Evolutionary conservation across 2,888 invertebrate genomes (phyloP).

Genomic region (Macrophya alboannulata): DNA sequence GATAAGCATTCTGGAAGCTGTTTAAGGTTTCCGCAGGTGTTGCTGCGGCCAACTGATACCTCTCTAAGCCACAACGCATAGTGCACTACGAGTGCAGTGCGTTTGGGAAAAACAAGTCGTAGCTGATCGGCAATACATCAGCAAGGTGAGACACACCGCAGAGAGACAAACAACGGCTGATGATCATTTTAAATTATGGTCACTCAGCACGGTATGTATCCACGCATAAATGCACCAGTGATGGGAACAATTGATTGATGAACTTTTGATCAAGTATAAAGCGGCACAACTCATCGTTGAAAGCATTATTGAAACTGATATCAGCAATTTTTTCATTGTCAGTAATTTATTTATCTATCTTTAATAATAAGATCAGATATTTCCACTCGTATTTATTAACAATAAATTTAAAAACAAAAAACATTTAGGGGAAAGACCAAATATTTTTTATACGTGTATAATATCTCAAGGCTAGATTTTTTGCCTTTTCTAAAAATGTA

Average conservation of each 20-base stretch:
- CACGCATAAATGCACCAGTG: slow-evolving; percentile 55
- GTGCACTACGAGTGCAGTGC: slow-evolving; percentile 72
- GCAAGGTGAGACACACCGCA: slow-evolving; percentile 80
- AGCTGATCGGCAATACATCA: slow-evolving; percentile 72
- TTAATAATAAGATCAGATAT: not conserved
- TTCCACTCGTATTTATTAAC: not conserved
- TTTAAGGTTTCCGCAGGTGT: slow-evolving; percentile 79
- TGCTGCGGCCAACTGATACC: slow-evolving; percentile 68
- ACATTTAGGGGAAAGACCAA: not conserved
- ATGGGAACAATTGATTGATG: slow-evolving; percentile 52
- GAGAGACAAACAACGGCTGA: slow-evolving; percentile 76
- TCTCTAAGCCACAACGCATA: slow-evolving; percentile 70
- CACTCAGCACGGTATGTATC: slow-evolving; percentile 77
- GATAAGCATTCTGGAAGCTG: slow-evolving; percentile 79
- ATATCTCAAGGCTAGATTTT: not conserved
- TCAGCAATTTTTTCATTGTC: slow-evolving; percentile 8
- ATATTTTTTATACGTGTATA: not conserved
- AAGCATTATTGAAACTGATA: slow-evolving; percentile 23
- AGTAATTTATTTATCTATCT: not conserved
- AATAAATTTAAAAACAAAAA: not conserved
- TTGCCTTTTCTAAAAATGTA: no score
- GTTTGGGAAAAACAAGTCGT: slow-evolving; percentile 64
- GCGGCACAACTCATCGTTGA: not conserved
- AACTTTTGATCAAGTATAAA: not conserved
- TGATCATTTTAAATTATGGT: slow-evolving; percentile 73